Evolutionary conservation across 2,113 vertebrate genomes (phyloP).

Genomic region (Pavo muticus): DNA sequence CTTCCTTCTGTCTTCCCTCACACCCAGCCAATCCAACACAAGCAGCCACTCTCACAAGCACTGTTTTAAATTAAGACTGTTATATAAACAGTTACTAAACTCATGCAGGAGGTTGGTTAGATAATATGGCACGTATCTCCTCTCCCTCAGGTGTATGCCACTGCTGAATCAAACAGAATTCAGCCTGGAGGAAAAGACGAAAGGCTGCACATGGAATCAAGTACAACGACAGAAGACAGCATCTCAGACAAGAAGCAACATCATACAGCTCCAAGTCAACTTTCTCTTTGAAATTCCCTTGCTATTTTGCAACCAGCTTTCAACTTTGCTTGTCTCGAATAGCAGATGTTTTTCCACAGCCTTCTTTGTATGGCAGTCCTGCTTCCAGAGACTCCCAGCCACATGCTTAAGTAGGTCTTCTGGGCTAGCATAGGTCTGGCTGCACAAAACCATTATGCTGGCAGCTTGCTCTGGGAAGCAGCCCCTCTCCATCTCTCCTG

Average conservation of each 20-base stretch:
- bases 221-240: neutral
- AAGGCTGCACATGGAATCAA: too few species aligned
- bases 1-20: neutral
- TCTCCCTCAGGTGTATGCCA: neutral
- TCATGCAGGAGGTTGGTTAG: neutral
- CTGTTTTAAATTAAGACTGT: constrained; percentile 32
- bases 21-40: neutral
- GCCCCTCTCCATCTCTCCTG: neutral
- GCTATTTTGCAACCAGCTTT: neutral
- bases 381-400: neutral
- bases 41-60: neutral
- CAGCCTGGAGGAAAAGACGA: neutral
- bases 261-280: neutral
- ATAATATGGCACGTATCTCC: neutral
- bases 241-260: neutral
- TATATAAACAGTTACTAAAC: constrained; percentile 30
- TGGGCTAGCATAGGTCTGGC: neutral
- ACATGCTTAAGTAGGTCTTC: neutral
- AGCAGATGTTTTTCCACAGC: neutral
- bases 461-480: neutral
- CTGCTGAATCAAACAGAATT: neutral
- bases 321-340: neutral
- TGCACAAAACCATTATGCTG: accelerated
- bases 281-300: neutral
- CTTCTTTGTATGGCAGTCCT: neutral